A percentile compares a stretch with the other conserved stretches of the same genome.
phyloP scores from a whole-genome alignment of 2,888 invertebrate genomes.

The Corbicula japonica region DNA sequence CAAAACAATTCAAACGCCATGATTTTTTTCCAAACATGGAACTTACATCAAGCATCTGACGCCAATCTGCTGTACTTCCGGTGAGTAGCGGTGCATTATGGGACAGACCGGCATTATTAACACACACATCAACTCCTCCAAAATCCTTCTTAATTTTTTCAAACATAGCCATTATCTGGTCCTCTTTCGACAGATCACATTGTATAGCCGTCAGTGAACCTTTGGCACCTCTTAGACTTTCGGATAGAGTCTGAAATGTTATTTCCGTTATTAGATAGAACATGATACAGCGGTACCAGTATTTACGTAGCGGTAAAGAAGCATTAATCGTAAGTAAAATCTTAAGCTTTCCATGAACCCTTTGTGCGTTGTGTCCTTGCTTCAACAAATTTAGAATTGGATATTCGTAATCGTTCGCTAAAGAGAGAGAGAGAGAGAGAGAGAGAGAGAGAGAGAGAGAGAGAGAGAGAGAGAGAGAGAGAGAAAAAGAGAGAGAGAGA shows the following conservation, averaged over 20 bases:
- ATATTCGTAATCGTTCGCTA: too few relatives aligned
- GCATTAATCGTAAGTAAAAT: too few relatives aligned
- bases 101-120: constrained; percentile 89
- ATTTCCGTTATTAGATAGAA: too few relatives aligned
- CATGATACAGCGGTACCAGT: too few relatives aligned
- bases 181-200: constrained; percentile 88
- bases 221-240: constrained; percentile 64
- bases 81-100: constrained; percentile 84
- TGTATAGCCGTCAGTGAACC: constrained; percentile 75
- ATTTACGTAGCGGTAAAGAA: too few relatives aligned
- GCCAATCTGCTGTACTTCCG: constrained; percentile 79
- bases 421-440: constrained; percentile 47
- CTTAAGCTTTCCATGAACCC: too few relatives aligned
- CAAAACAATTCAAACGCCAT: too few relatives aligned
- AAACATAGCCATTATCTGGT: constrained; percentile 88
- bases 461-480: constrained; percentile 26
- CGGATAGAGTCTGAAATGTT: constrained; percentile 60
- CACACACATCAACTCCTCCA: constrained; percentile 89
- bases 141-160: constrained; percentile 86
- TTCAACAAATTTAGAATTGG: too few relatives aligned
- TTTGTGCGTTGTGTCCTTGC: too few relatives aligned
- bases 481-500: constrained; percentile 23
- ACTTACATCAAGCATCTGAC: constrained; percentile 82
- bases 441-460: constrained; percentile 35
- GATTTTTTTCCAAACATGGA: too few relatives aligned